A percentile compares a stretch with the other conserved stretches of the same genome.
These are phyloP conservation scores for Andrena haemorrhoa DNA, from an alignment of 2,888 invertebrate species.

Conservation along the genomic window DNA sequence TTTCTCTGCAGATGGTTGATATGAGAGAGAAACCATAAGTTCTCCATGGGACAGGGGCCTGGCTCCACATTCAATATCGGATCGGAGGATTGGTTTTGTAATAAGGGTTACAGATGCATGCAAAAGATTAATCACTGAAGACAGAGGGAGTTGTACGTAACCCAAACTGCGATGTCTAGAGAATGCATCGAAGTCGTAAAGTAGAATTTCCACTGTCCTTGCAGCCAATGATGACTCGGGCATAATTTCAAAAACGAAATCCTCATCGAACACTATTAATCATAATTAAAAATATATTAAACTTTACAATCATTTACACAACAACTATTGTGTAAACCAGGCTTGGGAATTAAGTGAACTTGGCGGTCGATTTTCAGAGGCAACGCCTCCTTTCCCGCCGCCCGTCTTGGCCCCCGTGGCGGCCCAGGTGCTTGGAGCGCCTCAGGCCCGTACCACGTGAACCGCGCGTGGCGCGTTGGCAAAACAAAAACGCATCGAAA, in stretches of 20 bases:
- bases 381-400: no score
- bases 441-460: no score
- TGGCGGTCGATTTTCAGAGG: no score
- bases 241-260: slow-evolving; percentile 89
- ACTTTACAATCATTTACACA: neutral
- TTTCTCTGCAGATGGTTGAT: slow-evolving; percentile 87
- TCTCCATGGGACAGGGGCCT: slow-evolving; percentile 86
- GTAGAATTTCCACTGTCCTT: slow-evolving; percentile 87
- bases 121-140: slow-evolving; percentile 85
- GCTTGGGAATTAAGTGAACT: no score
- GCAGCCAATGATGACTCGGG: slow-evolving; percentile 85
- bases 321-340: no score
- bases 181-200: slow-evolving; percentile 89
- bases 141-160: slow-evolving; percentile 87
- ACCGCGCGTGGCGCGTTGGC: no score
- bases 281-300: slow-evolving; percentile 21
- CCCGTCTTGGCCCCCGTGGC: no score
- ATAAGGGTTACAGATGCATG: slow-evolving; percentile 86
- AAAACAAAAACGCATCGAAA: no score
- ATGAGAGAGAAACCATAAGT: slow-evolving; percentile 87
- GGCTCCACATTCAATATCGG: slow-evolving; percentile 85
- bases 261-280: slow-evolving; percentile 88
- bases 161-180: slow-evolving; percentile 89
- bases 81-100: slow-evolving; percentile 87
- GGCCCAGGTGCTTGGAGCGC: no score